Evolutionary conservation across 2,113 vertebrate species (phyloP).

Genomic region (Epinephelus cyanopodus): DNA sequence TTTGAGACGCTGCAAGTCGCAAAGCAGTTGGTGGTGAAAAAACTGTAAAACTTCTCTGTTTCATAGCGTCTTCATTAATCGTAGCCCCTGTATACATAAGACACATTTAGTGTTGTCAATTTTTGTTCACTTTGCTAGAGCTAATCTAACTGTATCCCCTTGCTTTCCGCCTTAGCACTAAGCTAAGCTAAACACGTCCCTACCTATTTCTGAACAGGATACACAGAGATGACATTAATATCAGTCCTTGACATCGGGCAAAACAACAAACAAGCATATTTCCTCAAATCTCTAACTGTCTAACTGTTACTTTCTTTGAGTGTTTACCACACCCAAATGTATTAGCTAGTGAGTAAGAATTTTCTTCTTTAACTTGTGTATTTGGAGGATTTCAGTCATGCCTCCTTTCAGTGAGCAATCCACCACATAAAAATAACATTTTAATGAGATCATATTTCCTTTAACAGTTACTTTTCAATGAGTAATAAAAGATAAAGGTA

Average conservation of each 20-base stretch:
- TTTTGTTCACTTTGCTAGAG: not conserved
- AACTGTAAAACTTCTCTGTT: not conserved
- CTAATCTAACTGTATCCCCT: not conserved
- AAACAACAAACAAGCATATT: conserved; percentile 29
- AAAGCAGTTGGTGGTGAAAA: not conserved
- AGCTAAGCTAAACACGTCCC: not conserved
- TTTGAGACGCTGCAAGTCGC: not conserved
- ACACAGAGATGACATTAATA: conserved; percentile 35
- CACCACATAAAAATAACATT: conserved; percentile 43
- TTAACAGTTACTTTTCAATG: conserved; percentile 9
- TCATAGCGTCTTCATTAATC: not conserved
- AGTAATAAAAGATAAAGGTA: conserved; percentile 6
- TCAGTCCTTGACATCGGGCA: not conserved
- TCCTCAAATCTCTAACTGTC: conserved; percentile 25
- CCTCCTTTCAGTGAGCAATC: conserved; percentile 23
- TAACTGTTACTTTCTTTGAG: conserved; percentile 11
- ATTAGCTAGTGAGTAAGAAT: conserved; percentile 36
- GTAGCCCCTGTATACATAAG: not conserved
- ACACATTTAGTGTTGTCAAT: not conserved
- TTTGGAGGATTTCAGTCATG: conserved; percentile 43
- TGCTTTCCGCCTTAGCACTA: not conserved
- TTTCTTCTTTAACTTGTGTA: conserved; percentile 38
- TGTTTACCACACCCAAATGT: conserved; percentile 51
- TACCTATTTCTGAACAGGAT: conserved; percentile 6
- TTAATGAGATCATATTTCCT: conserved; percentile 19